Percentiles rank a stretch among this genome's conserved stretches.
Conservation (phyloP, 2,888 invertebrate genomes). For the Aphidoletes aphidimyza region DNA sequence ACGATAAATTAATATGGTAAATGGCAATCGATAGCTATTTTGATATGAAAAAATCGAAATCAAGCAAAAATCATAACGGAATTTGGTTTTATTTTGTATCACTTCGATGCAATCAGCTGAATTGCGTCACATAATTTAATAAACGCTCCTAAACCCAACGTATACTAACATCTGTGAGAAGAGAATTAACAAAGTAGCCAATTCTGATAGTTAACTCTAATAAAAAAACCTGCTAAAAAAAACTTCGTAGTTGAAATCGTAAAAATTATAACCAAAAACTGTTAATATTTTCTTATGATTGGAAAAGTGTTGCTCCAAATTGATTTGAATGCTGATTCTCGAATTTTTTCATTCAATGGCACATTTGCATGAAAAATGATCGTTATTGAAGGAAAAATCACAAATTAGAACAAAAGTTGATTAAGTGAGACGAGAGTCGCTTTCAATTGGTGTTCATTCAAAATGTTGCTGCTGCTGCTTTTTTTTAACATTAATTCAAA, state of each 20-base stretch:
- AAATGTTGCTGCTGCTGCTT: not conserved
- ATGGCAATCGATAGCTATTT: not conserved
- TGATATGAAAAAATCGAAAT: not conserved
- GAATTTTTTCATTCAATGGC: too few relatives aligned
- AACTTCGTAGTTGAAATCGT: too few relatives aligned
- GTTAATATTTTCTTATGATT: too few relatives aligned
- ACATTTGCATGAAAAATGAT: too few relatives aligned
- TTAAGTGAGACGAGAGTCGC: not conserved
- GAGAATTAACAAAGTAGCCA: too few relatives aligned
- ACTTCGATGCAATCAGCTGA: not conserved
- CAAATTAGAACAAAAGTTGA: constrained; percentile 1
- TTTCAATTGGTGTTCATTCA: constrained; percentile 1
- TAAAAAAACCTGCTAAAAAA: too few relatives aligned
- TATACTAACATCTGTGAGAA: too few relatives aligned
- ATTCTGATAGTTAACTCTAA: too few relatives aligned
- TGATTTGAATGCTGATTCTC: too few relatives aligned
- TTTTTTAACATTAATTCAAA: constrained; percentile 5
- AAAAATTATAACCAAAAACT: too few relatives aligned
- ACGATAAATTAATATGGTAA: not conserved
- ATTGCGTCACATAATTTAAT: not conserved
- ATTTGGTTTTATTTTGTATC: not conserved
- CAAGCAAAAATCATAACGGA: not conserved
- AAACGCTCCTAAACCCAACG: too few relatives aligned
- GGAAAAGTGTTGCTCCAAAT: too few relatives aligned
- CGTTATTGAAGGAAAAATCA: not conserved